Percentiles rank a stretch among this genome's conserved stretches.
Evolutionary conservation across 2,113 vertebrate species (phyloP).

Genomic region (Zootoca vivipara): DNA sequence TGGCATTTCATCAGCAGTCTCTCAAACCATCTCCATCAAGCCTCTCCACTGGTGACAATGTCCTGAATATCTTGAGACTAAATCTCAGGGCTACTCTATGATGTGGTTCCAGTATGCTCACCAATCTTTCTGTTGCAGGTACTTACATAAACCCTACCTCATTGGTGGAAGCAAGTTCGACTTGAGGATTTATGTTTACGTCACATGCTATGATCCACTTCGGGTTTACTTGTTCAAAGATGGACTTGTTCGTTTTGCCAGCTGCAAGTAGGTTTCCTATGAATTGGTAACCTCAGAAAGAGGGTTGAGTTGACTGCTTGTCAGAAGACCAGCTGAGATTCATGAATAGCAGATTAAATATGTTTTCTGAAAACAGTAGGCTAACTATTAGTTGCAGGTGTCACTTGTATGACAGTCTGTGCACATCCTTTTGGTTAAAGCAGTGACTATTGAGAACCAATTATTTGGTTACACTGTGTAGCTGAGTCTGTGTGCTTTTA

Average conservation of each 20-base stretch:
- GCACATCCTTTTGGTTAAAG: not conserved
- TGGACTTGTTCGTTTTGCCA: slow-evolving; percentile 96
- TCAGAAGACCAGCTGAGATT: not conserved
- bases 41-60: not conserved
- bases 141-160: slow-evolving; percentile 98
- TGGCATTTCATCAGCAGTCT: not conserved
- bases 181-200: slow-evolving; percentile 95
- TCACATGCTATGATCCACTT: slow-evolving; percentile 93
- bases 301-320: not conserved
- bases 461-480: not conserved
- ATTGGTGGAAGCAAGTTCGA: slow-evolving; percentile 97
- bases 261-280: slow-evolving; percentile 90
- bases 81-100: not conserved
- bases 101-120: not conserved
- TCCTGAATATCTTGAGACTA: not conserved
- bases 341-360: not conserved
- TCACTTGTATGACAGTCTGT: not conserved
- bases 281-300: not conserved
- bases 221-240: slow-evolving; percentile 94
- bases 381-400: too few species aligned
- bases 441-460: not conserved
- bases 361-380: not conserved
- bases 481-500: not conserved
- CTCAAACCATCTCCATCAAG: not conserved
- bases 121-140: slow-evolving; percentile 72